Conservation (phyloP, 2,888 invertebrate species). For the Noctua fimbriata region DNA sequence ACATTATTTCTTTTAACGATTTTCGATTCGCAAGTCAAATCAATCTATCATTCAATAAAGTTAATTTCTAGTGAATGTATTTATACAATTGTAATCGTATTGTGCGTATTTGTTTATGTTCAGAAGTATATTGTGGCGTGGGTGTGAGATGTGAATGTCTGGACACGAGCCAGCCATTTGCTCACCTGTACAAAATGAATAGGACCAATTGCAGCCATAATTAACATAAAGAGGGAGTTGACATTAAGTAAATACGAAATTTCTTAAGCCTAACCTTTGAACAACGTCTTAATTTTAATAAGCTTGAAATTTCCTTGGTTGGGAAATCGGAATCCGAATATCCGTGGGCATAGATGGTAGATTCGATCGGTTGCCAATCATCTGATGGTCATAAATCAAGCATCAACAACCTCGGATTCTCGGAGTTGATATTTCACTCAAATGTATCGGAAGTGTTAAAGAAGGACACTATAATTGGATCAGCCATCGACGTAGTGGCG, state of each 20-base stretch:
- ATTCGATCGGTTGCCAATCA: slow-evolving; percentile 8
- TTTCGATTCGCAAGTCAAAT: slow-evolving; percentile 21
- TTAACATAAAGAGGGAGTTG: slow-evolving; percentile 68
- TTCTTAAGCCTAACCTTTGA: background rate
- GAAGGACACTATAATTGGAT: slow-evolving; percentile 62
- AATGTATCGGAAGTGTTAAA: slow-evolving; percentile 34
- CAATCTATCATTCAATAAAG: slow-evolving; percentile 10
- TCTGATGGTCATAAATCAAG: slow-evolving; percentile 21
- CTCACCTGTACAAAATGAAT: slow-evolving; percentile 85
- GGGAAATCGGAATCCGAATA: background rate
- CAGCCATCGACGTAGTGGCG: slow-evolving; percentile 63
- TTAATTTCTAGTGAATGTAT: slow-evolving; percentile 42
- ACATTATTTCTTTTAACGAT: background rate
- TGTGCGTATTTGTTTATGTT: slow-evolving; percentile 81
- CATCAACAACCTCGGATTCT: slow-evolving; percentile 9
- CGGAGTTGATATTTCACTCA: slow-evolving; percentile 9
- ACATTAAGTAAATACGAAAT: slow-evolving; percentile 47
- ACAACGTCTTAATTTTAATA: slow-evolving; percentile 4
- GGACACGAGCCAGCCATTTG: slow-evolving; percentile 85
- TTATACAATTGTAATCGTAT: slow-evolving; percentile 59
- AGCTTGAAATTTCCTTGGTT: slow-evolving; percentile 5
- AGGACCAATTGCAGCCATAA: slow-evolving; percentile 73
- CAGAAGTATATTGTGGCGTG: slow-evolving; percentile 76
- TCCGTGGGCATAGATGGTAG: background rate
- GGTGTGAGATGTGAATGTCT: slow-evolving; percentile 80